Evolutionary conservation across 2,113 vertebrate species (phyloP), one percentile per base, ranked within the genome.

Genomic region (Amia ocellicauda): DNA sequence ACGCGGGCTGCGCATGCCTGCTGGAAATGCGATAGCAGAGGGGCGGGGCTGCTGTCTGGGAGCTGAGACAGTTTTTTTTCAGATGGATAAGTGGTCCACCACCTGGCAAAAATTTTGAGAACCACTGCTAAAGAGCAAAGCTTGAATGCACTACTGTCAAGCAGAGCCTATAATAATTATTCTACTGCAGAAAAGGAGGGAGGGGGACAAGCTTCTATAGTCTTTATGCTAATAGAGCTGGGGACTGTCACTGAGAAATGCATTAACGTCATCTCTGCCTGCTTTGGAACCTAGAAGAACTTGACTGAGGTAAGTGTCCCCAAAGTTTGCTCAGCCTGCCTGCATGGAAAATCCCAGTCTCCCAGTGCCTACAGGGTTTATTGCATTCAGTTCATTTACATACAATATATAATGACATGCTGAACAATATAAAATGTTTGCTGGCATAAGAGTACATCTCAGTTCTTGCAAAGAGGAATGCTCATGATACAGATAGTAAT

Each of bases 231-330:
- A 36, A 9, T 24, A 53, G 22, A 61, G 58, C 65, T 60, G 49
- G 57, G 65, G 58, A 54, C 67, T 67, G 10, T 54, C 74, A 76
- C 73, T 63, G 75, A 78, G 71, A 79, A 75, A 59, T 55, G 56
- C 74, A 81, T 87, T 82, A 86, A 85, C 85, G 85, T 90, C 88
- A 88, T 69, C 56, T 54, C 70, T 58, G 76, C 78, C 79, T 82
- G 75, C 65, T 68, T 19, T 54, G 51, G 51, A 24, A 54, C 51
- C 63, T 54, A 59, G 74, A 73, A 76, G 68, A 71, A 71, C 66
- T 78, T 76, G 83, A 80, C 59, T 61, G 28, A 71, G 67, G 19
- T 65, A 4, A 42, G 65, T 51, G 14, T 52, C 69, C 65, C 76
- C 64, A 57, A 43, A 69, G 68, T 53, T 7, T 47, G 56, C 27